A percentile compares a stretch with the other conserved stretches of the same genome.
phyloP scores from a whole-genome alignment of 2,797 vertebrate species.

The Harpagifer antarcticus region DNA sequence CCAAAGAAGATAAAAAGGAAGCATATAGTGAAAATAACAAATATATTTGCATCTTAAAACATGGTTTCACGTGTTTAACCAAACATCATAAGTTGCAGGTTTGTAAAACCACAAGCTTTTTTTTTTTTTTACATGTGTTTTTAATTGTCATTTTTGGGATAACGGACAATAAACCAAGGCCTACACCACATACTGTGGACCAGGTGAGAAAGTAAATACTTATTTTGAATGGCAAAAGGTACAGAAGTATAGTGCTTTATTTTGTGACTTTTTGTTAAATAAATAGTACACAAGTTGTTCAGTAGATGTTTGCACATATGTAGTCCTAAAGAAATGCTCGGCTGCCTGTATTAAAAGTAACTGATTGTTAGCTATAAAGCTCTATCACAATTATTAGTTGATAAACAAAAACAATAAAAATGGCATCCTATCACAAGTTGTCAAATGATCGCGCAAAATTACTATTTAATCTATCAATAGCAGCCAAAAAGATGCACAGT shows the following conservation, averaged over 20 bases:
- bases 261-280: not conserved
- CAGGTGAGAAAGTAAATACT: conserved; percentile 8
- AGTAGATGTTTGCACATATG: not conserved
- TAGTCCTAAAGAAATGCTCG: no score
- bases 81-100: not conserved
- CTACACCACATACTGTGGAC: conserved; percentile 15
- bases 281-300: not conserved
- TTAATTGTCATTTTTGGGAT: not conserved
- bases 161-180: not conserved
- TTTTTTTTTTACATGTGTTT: not conserved
- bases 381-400: not conserved
- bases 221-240: not conserved
- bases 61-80: not conserved
- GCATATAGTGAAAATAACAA: not conserved
- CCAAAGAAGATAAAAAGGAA: not conserved
- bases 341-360: no score
- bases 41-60: not conserved
- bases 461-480: no score
- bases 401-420: not conserved
- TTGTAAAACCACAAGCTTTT: not conserved
- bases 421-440: not conserved
- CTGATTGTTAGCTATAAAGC: not conserved
- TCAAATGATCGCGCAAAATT: not conserved
- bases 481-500: no score
- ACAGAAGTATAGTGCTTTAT: not conserved